A percentile compares a stretch with the other conserved stretches of the same genome.
Evolutionary conservation across 1,140 invertebrate genomes (phyloP).

Genomic region (Himalopsyche phryganea): DNA sequence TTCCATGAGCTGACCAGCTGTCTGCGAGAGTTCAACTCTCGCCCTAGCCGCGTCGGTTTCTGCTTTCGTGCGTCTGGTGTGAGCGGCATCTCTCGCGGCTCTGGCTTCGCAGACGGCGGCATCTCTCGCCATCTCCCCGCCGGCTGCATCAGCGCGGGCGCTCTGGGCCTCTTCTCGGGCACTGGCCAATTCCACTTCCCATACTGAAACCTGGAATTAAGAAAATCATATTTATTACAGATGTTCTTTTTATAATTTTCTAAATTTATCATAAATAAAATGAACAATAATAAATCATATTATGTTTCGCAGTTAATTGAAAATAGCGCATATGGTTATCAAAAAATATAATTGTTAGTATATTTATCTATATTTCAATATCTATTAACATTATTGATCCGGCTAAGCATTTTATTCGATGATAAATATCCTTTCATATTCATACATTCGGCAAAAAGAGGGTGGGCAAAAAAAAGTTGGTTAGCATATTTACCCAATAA

Average conservation of each 20-base stretch:
- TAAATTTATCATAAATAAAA: conserved; percentile 8
- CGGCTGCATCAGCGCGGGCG: conserved; percentile 67
- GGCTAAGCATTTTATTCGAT: no score
- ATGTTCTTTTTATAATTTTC: conserved; percentile 14
- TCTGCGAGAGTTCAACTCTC: conserved; percentile 86
- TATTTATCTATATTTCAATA: no score
- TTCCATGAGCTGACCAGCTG: conserved; percentile 90
- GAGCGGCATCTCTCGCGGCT: conserved; percentile 81
- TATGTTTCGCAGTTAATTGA: not conserved
- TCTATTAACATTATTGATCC: no score
- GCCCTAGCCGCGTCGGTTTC: conserved; percentile 78
- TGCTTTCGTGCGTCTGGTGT: conserved; percentile 78
- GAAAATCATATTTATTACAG: no score
- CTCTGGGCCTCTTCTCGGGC: conserved; percentile 79
- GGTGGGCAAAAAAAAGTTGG: no score
- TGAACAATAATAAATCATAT: not conserved
- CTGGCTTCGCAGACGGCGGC: conserved; percentile 78
- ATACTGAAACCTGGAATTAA: conserved; percentile 70
- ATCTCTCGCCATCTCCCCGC: conserved; percentile 67
- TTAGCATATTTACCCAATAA: no score
- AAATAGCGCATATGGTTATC: no score
- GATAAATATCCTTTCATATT: no score
- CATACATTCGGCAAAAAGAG: no score
- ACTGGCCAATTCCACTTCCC: conserved; percentile 77
- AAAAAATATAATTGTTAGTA: no score